phyloP scores from a whole-genome alignment of 1,140 invertebrate species.

The Drosophila simulans region DNA sequence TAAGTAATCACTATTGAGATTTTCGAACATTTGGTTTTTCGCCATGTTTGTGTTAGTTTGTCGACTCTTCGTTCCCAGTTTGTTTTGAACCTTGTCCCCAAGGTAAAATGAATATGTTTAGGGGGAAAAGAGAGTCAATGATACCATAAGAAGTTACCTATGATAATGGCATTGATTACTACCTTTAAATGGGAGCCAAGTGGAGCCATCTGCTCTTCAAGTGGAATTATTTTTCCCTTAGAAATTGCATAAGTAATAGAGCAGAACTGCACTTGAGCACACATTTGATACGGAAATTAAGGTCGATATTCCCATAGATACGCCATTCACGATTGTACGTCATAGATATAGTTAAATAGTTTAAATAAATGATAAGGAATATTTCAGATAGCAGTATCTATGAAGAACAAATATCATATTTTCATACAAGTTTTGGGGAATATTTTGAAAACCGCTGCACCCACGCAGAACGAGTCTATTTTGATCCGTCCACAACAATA shows the following conservation, averaged over 20 bases:
- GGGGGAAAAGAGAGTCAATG: slow-evolving; percentile 5
- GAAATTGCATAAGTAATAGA: slow-evolving; percentile 19
- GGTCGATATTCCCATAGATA: background rate
- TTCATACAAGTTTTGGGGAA: background rate
- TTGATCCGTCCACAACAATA: slow-evolving; percentile 26
- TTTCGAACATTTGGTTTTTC: slow-evolving; percentile 23
- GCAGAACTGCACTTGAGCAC: slow-evolving; percentile 10
- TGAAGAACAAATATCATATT: background rate
- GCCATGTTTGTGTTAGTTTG: slow-evolving; percentile 15
- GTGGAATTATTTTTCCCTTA: background rate
- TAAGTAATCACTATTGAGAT: slow-evolving; percentile 51
- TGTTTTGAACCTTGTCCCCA: slow-evolving; percentile 68
- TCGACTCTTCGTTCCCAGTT: slow-evolving; percentile 37
- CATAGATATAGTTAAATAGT: background rate
- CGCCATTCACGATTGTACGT: background rate
- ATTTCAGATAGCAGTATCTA: background rate
- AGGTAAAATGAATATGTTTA: slow-evolving; percentile 45
- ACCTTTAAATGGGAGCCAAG: background rate
- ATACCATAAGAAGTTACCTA: slow-evolving; percentile 36
- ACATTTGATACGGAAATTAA: slow-evolving; percentile 3
- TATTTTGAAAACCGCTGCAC: slow-evolving; percentile 8
- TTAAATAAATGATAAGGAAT: background rate
- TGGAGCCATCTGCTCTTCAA: background rate
- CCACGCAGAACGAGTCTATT: slow-evolving; percentile 24
- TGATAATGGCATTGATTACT: background rate